Evolutionary conservation across 2,888 invertebrate species (phyloP), one percentile per base, ranked within the genome.

Genomic region (Loripinus fragilis): DNA sequence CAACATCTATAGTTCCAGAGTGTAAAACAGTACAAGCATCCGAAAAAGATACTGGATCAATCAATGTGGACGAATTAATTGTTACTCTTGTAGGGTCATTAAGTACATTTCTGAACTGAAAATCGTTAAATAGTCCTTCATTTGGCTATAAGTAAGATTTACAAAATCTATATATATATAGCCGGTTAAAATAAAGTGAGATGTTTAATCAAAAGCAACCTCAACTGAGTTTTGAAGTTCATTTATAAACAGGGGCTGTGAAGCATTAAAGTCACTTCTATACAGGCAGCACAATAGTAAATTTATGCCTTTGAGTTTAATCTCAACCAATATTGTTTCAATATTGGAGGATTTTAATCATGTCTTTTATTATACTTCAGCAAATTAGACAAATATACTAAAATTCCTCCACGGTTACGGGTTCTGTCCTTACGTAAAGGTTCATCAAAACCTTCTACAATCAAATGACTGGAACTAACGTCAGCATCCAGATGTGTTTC

Each of bases 221-320:
- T 60, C 60, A 60, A 60, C 28, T 33, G 60, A 60, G 2, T 8
- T 33, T 23, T 60, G 60, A 33, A 60, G 3, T 60, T 60, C 60
- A 8, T 5, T 33, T n/a, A 33, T 33, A 33, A 60, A 60, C 10
- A 33, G 10, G 25, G 60, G 20, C 33, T 60, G 60, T 3, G 60
- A 60, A 3, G 33, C 60, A 17, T 20, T 60, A 10, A 60, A 60
- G 17, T 60, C 33, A 20, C 60, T 60, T 33, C 60, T 30, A 17
- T 60, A 60, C 33, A 33, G 28, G 52, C n/a, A n/a, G n/a, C n/a
- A n/a, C n/a, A n/a, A n/a, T n/a, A n/a, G n/a, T 25, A 60, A 33
- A 20, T 60, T 33, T 8, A 33, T 17, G 60, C 2, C 7, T 33
- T 33, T 30, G 2, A 60, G 33, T 60, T 60, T 30, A 17, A 60